These are phyloP conservation scores for Micromussa lordhowensis DNA, from an alignment of 92 coral and sea anemone genomes.

Conservation along the genomic window DNA sequence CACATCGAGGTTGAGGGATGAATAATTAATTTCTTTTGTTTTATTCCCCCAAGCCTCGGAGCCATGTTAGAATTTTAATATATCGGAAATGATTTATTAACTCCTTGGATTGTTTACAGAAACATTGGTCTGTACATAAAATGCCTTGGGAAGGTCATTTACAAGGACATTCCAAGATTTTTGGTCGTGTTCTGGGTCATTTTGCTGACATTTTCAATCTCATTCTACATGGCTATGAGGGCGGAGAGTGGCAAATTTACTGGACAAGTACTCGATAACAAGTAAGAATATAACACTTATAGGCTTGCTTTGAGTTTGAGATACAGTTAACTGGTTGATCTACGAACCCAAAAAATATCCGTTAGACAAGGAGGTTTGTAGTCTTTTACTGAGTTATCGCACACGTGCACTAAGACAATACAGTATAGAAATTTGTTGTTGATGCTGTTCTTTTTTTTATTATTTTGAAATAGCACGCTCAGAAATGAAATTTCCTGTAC, in stretches of 20 bases:
- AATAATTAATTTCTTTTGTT: no score
- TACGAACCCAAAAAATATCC: no score
- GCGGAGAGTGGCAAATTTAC: not conserved
- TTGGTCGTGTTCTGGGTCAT: constrained; percentile 57
- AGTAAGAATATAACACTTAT: not conserved
- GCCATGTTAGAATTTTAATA: no score
- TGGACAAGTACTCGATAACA: not conserved
- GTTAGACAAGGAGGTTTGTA: no score
- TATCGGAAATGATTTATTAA: no score
- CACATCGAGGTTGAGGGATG: no score
- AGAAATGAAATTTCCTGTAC: constrained; percentile 7
- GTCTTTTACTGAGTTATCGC: no score
- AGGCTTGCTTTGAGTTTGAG: not conserved
- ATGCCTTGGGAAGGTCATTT: constrained; percentile 66
- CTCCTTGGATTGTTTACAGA: not conserved
- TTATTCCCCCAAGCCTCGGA: no score
- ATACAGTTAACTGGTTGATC: not conserved
- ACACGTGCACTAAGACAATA: no score
- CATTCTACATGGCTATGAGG: constrained; percentile 47
- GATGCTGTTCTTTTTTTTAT: no score
- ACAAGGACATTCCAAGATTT: constrained; percentile 72
- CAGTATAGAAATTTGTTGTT: no score
- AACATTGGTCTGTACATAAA: constrained; percentile 60
- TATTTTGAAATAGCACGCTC: not conserved
- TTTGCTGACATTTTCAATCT: constrained; percentile 43